phyloP scores from a whole-genome alignment of 2,113 vertebrate genomes.

The Bolborhynchus lineola region DNA sequence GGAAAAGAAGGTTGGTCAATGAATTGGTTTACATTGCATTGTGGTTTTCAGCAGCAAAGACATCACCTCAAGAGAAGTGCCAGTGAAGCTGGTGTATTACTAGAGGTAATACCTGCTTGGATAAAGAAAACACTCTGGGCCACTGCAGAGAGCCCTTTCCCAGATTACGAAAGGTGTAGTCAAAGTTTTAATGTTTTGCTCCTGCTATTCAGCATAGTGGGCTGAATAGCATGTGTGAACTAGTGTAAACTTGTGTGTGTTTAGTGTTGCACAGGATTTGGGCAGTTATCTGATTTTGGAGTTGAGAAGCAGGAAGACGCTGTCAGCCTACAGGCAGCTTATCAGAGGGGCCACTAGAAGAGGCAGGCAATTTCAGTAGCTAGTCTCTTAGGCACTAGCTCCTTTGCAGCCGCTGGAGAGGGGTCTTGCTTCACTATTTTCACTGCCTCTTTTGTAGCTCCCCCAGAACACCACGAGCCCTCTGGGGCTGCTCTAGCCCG shows the following conservation, averaged over 20 bases:
- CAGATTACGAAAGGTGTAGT: neutral
- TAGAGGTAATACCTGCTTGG: neutral
- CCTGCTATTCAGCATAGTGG: neutral
- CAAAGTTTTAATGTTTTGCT: fast-evolving
- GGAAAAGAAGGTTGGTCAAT: neutral
- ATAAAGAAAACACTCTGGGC: neutral
- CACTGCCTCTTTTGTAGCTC: neutral
- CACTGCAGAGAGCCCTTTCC: neutral
- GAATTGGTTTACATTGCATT: neutral
- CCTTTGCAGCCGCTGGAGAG: neutral
- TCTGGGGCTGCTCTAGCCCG: neutral
- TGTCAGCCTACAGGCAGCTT: neutral
- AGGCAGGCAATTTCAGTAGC: neutral
- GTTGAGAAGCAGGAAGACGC: neutral
- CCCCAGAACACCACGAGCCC: neutral
- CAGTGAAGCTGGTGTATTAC: neutral
- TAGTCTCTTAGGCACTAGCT: fast-evolving
- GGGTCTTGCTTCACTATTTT: neutral
- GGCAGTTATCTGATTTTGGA: neutral
- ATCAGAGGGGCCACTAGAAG: neutral
- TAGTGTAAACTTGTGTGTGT: neutral
- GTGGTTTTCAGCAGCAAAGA: neutral
- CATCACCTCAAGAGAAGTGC: neutral
- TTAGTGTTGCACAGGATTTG: fast-evolving
- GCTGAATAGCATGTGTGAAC: fast-evolving